Evolutionary conservation across 1,140 invertebrate species (phyloP), one percentile per base, ranked within the genome.

Genomic region (Cryptotermes secundus): DNA sequence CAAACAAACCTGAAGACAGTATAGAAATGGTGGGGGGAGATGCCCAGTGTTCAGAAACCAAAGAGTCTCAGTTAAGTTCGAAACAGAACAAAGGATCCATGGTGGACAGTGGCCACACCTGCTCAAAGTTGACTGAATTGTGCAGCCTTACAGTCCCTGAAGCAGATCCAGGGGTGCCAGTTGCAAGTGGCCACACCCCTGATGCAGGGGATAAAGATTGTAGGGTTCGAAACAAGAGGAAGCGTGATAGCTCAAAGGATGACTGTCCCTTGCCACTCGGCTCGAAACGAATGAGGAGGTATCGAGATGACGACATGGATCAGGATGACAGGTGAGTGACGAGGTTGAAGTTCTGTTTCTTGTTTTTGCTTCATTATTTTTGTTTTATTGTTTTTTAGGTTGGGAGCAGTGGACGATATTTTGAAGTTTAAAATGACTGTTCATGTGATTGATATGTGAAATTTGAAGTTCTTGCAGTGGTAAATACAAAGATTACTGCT

Each of bases 281-380:
- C 16, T 72, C 36, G 42, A 88, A 86, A 84, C 86, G 49, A 84
- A 81, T 84, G 85, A 88, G 86, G 83, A 88, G 82, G 86, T 87
- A 34, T 84, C 87, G 83, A 86, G 87, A 85, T 34, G 88, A 85
- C 84, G 86, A 85, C 49, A 42, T 45, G 22, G 85, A 81, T 84
- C 80, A 85, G 84, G 87, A 84, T 81, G 86, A 85, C 85, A 87
- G 86, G 85, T 88, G 34, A 85, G 85, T 79, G 59, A 31, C 7
- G 9, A n/a, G 14, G 4, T 24, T 9, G 19, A 59, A 24, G 53
- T 59, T 59, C 53, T 59, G n/a, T n/a, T 59, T 38, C 4, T 38
- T 38, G 38, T 12, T 12, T 6, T 38, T 38, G 38, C n/a, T n/a
- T n/a, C n/a, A n/a, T n/a, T n/a, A n/a, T n/a, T n/a, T n/a, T n/a